Conservation (phyloP, 2,888 invertebrate genomes). For the Eupithecia tripunctaria region DNA sequence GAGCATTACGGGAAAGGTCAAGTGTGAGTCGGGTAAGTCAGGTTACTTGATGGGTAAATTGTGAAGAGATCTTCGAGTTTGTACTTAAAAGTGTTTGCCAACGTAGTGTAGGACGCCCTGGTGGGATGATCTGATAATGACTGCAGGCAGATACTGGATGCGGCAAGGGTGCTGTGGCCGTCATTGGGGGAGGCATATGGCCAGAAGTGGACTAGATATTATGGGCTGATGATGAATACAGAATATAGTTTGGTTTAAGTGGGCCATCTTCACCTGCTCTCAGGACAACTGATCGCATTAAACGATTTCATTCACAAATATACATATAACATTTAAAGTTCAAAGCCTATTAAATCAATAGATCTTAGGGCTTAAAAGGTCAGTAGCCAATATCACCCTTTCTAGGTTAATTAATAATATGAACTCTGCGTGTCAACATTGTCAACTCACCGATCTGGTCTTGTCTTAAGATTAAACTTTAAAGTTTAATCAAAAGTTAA, state of each 20-base stretch:
- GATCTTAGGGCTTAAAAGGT: neutral
- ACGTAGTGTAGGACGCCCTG: neutral
- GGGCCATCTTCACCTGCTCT: neutral
- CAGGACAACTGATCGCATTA: neutral
- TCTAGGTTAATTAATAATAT: neutral
- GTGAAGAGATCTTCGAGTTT: neutral
- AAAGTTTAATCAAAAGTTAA: slow-evolving; percentile 1
- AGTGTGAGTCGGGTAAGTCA: slow-evolving; percentile 15
- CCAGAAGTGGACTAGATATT: neutral
- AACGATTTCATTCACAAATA: neutral
- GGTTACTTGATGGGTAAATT: slow-evolving; percentile 1
- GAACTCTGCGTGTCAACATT: neutral
- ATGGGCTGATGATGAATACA: too few relatives aligned
- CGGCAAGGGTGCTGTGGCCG: neutral
- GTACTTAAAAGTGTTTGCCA: neutral
- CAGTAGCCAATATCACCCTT: neutral
- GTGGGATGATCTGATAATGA: neutral
- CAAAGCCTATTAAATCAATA: neutral
- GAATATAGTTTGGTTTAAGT: too few relatives aligned
- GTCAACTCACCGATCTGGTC: neutral
- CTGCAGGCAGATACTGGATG: neutral
- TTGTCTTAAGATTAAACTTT: too few relatives aligned
- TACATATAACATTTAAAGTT: neutral
- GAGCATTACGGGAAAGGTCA: slow-evolving; percentile 30
- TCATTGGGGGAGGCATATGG: neutral